A percentile compares a stretch with the other conserved stretches of the same genome.
These are phyloP conservation scores for Talpa occidentalis DNA, from an alignment of 2,113 vertebrate genomes.

Conservation along the genomic window DNA sequence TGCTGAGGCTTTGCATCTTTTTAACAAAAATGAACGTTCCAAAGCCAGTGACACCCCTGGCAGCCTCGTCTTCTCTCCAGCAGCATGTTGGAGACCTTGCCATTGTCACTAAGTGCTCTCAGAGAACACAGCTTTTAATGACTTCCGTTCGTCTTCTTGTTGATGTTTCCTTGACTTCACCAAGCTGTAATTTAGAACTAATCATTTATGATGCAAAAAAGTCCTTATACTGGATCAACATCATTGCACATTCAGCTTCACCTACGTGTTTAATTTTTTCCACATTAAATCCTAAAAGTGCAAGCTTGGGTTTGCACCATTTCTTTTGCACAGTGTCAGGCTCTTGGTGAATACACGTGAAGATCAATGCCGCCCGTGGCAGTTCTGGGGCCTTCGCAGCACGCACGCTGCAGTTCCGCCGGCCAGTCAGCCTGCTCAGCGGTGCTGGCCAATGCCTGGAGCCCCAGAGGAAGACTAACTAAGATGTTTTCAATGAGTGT, in stretches of 20 bases:
- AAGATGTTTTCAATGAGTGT: neutral
- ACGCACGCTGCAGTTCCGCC: neutral
- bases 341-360: neutral
- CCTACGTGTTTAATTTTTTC: neutral
- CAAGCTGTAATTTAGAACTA: neutral
- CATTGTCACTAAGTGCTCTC: neutral
- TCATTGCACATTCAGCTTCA: neutral
- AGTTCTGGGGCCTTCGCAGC: too few relatives aligned
- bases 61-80: neutral
- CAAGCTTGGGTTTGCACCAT: neutral
- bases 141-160: neutral
- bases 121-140: neutral
- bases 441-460: neutral
- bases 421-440: rapidly evolving
- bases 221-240: too few relatives aligned
- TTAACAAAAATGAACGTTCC: neutral
- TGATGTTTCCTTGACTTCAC: neutral
- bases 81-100: neutral
- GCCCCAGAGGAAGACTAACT: neutral
- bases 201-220: neutral
- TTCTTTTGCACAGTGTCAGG: neutral
- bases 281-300: neutral
- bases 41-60: neutral
- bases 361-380: neutral
- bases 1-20: neutral